Evolutionary conservation across 2,888 invertebrate genomes (phyloP).

Genomic region (Rhingia rostrata): DNA sequence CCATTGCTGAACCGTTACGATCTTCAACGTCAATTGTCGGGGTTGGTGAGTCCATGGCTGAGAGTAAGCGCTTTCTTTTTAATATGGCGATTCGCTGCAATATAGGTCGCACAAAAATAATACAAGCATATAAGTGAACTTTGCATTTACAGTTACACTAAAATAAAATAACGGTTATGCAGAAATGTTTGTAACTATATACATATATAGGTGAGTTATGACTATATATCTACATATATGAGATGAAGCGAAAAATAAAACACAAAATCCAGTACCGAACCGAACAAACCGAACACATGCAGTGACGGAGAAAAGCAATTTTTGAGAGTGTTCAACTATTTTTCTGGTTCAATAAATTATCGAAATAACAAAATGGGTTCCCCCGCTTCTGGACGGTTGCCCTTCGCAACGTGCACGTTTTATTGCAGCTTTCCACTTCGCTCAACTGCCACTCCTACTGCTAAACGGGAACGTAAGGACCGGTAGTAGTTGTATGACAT

Average conservation of each 20-base stretch:
- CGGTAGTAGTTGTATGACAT: not conserved
- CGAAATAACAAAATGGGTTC: conserved; percentile 59
- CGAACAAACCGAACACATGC: conserved; percentile 51
- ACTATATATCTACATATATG: not conserved
- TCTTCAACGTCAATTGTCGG: conserved; percentile 83
- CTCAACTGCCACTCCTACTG: conserved; percentile 4
- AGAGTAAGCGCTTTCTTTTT: conserved; percentile 52
- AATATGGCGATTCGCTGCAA: conserved; percentile 45
- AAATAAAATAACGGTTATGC: conserved; percentile 34
- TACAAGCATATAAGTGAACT: conserved; percentile 52
- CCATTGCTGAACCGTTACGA: conserved; percentile 88
- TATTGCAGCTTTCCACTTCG: conserved; percentile 16
- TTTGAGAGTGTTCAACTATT: conserved; percentile 29
- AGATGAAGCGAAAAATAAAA: not conserved
- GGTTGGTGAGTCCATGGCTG: conserved; percentile 82
- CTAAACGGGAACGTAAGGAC: not conserved
- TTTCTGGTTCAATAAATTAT: conserved; percentile 67
- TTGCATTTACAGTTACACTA: conserved; percentile 48
- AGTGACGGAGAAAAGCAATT: conserved; percentile 35
- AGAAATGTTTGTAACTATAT: not conserved
- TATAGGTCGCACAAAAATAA: conserved; percentile 52
- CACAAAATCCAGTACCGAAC: conserved; percentile 17
- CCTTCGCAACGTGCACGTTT: conserved; percentile 28
- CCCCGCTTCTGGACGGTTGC: conserved; percentile 29
- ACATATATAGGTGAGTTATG: not conserved